Percentiles rank a stretch among this genome's conserved stretches.
Conservation (phyloP, 2,113 vertebrate genomes). For the Corythornis madagascariensis region DNA sequence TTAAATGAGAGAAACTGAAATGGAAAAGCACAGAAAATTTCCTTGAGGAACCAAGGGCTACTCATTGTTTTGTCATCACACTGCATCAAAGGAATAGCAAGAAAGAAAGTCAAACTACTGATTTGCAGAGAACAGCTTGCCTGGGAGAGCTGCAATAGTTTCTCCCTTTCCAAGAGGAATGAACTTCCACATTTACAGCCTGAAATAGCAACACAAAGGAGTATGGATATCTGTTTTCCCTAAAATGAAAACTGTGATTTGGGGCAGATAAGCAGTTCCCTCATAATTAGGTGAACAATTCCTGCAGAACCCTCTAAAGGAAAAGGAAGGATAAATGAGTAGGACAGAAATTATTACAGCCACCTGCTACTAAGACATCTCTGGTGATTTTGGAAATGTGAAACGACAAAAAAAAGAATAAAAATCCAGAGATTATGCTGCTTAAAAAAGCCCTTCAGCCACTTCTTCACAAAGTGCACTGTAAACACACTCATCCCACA, state of each 20-base stretch:
- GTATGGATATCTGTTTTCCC: not conserved
- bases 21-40: not conserved
- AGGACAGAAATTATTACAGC: not conserved
- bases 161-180: not conserved
- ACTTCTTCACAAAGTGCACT: not conserved
- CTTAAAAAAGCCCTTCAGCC: not conserved
- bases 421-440: not conserved
- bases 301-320: not conserved
- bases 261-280: not conserved
- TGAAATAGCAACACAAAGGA: not conserved
- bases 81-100: not conserved
- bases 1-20: not conserved
- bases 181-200: not conserved
- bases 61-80: not conserved
- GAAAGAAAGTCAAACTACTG: not conserved
- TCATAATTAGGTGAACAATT: not conserved
- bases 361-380: rapidly evolving
- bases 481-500: not conserved
- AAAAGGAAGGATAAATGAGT: not conserved
- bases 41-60: not conserved
- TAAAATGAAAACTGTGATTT: not conserved
- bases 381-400: not conserved
- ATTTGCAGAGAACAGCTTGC: not conserved
- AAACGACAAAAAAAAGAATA: not conserved
- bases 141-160: not conserved